Percentiles rank a stretch among this genome's conserved stretches.
Conservation (phyloP, 1,140 invertebrate genomes). For the Drosophila repleta region DNA sequence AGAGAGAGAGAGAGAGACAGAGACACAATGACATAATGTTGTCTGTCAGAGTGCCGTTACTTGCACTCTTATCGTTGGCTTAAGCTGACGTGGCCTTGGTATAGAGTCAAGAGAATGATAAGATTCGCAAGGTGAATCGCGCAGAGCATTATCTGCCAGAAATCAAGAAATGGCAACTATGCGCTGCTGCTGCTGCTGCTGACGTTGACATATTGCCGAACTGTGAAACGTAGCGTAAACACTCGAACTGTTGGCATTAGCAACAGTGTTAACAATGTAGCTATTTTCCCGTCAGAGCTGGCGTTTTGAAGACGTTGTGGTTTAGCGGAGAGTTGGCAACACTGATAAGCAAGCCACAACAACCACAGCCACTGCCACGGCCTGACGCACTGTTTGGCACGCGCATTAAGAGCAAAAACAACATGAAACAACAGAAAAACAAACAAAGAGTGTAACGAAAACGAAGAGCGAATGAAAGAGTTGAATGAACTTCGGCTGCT, state of each 20-base stretch:
- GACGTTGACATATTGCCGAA: slow-evolving; percentile 33
- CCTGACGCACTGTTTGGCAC: slow-evolving; percentile 59
- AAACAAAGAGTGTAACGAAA: slow-evolving; percentile 13
- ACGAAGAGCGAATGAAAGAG: slow-evolving; percentile 38
- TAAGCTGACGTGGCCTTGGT: slow-evolving; percentile 52
- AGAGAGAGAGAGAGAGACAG: not conserved
- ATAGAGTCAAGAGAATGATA: slow-evolving; percentile 30
- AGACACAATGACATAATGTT: slow-evolving; percentile 40
- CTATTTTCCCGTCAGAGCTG: too few relatives aligned
- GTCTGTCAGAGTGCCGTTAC: slow-evolving; percentile 15
- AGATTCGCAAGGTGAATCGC: slow-evolving; percentile 13
- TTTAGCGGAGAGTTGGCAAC: too few relatives aligned
- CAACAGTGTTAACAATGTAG: too few relatives aligned
- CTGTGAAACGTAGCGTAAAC: slow-evolving; percentile 21
- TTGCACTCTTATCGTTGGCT: slow-evolving; percentile 46
- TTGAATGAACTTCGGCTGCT: slow-evolving; percentile 67
- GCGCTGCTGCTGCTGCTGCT: slow-evolving; percentile 14
- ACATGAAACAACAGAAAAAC: slow-evolving; percentile 27
- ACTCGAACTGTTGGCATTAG: slow-evolving; percentile 52
- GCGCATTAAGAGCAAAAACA: slow-evolving; percentile 35
- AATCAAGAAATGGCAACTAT: not conserved
- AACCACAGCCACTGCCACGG: slow-evolving; percentile 45
- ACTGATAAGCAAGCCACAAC: slow-evolving; percentile 59
- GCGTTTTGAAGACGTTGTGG: too few relatives aligned
- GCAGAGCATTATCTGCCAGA: slow-evolving; percentile 23